Evolutionary conservation across 2,113 vertebrate genomes (phyloP).

Genomic region (Crotalus viridis): DNA sequence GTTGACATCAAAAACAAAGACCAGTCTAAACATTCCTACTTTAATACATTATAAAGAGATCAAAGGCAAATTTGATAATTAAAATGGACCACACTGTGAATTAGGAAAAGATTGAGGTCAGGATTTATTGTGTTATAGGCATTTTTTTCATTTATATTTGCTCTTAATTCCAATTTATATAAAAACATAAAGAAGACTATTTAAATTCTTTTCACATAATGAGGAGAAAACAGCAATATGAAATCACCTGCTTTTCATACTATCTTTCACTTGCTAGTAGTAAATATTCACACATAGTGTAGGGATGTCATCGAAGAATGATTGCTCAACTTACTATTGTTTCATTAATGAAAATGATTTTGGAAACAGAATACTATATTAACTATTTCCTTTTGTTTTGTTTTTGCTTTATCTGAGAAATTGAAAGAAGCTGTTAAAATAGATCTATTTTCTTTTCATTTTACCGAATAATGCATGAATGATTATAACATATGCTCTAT

Average conservation of each 20-base stretch:
- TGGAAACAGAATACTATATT: constrained; percentile 66
- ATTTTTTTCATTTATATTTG: constrained; percentile 16
- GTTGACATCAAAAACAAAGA: neutral
- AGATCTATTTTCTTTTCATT: constrained; percentile 82
- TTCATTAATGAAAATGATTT: constrained; percentile 78
- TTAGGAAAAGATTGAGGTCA: neutral
- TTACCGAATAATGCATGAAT: constrained; percentile 80
- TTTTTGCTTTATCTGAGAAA: constrained; percentile 61
- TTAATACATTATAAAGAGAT: neutral
- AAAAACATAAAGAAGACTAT: constrained; percentile 25
- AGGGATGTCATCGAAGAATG: constrained; percentile 42
- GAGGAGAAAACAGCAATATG: neutral
- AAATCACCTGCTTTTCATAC: constrained; percentile 19
- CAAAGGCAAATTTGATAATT: neutral
- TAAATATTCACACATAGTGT: constrained; percentile 49
- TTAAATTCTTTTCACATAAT: constrained; percentile 37
- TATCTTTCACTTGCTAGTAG: constrained; percentile 43
- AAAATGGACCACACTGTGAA: neutral
- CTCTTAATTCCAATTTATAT: constrained; percentile 34
- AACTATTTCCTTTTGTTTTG: constrained; percentile 64
- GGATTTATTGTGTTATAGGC: neutral
- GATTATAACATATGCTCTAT: constrained; percentile 81
- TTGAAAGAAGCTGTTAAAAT: constrained; percentile 78
- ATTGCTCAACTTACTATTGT: constrained; percentile 62
- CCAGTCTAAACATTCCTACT: neutral